Conservation (phyloP, 1,140 invertebrate species). For the Cherax destructor region DNA sequence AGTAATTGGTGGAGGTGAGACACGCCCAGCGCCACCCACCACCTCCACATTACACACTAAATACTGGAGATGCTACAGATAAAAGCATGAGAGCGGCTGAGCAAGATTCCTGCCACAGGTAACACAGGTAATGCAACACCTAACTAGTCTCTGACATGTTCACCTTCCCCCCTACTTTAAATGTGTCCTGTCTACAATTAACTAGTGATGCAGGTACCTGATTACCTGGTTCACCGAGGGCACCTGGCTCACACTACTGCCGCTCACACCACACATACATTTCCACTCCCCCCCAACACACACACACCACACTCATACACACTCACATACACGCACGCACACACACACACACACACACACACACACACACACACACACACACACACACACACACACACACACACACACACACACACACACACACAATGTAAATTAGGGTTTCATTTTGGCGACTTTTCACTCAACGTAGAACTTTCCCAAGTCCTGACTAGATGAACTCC, state of each 20-base stretch:
- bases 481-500: too few relatives aligned
- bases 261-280: not conserved
- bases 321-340: too few relatives aligned
- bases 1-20: slow-evolving; percentile 49
- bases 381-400: too few relatives aligned
- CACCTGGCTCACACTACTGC: not conserved
- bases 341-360: too few relatives aligned
- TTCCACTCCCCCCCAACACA: not conserved
- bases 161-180: not conserved
- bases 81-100: not conserved
- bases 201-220: not conserved
- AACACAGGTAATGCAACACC: not conserved
- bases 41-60: slow-evolving; percentile 14
- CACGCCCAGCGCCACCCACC: slow-evolving; percentile 1
- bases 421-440: too few relatives aligned
- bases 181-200: not conserved
- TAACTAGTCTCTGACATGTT: too few relatives aligned
- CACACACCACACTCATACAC: too few relatives aligned
- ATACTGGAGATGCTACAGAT: slow-evolving; percentile 42
- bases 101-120: not conserved
- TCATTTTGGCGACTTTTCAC: too few relatives aligned
- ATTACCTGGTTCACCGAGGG: not conserved
- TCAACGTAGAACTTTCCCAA: too few relatives aligned
- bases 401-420: too few relatives aligned
- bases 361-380: too few relatives aligned